A percentile compares a stretch with the other conserved stretches of the same genome.
Conservation (phyloP, 2,888 invertebrate genomes). For the Dastarcus helophoroides region DNA sequence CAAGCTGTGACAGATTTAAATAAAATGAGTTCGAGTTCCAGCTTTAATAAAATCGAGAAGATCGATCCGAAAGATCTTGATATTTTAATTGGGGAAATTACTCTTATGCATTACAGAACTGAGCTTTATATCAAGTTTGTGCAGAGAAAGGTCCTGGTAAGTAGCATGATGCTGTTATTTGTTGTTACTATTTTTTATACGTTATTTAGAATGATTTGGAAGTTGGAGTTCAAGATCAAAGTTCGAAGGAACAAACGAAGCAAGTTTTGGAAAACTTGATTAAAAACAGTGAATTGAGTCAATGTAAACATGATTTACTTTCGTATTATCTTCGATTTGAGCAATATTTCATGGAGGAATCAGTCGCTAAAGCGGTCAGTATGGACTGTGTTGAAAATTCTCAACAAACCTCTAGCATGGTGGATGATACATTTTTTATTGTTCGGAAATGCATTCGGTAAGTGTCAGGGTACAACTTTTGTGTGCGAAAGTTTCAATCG, state of each 20-base stretch:
- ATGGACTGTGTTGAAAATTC: conserved; percentile 66
- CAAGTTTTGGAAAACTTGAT: conserved; percentile 52
- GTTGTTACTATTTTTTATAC: too few species aligned
- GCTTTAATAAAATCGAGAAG: conserved; percentile 42
- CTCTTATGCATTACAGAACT: conserved; percentile 80
- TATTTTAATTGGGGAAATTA: conserved; percentile 78
- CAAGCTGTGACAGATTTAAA: conserved; percentile 49
- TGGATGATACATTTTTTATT: conserved; percentile 97
- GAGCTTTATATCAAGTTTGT: conserved; percentile 86
- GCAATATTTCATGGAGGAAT: conserved; percentile 91
- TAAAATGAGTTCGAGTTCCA: conserved; percentile 33
- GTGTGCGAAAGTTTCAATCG: neutral
- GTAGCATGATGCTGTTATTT: too few species aligned
- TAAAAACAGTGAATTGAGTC: conserved; percentile 58
- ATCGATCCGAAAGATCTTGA: conserved; percentile 78
- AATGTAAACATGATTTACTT: conserved; percentile 70
- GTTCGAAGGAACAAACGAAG: conserved; percentile 38
- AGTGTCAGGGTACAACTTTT: conserved; percentile 4
- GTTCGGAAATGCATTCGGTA: conserved; percentile 87
- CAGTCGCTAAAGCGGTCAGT: conserved; percentile 79
- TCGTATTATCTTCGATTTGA: conserved; percentile 86
- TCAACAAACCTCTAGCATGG: conserved; percentile 76
- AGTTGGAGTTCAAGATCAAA: conserved; percentile 42
- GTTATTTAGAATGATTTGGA: conserved; percentile 51
- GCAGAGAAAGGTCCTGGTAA: conserved; percentile 59